Percentiles rank a stretch among this genome's conserved stretches.
Conservation (phyloP, 2,113 vertebrate genomes). For the Tringa solitaria region DNA sequence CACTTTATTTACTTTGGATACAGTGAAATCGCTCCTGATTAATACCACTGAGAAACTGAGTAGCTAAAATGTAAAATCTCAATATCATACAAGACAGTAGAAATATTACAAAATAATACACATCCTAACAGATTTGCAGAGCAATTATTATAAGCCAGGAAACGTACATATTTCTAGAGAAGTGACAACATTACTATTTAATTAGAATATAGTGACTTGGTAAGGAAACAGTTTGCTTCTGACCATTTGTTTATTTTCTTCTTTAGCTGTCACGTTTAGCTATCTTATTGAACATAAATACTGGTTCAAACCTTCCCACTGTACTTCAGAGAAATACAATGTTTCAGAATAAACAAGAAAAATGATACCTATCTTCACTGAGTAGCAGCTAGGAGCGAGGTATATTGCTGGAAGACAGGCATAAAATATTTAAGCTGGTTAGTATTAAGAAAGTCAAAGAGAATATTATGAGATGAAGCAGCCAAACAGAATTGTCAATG, state of each 20-base stretch:
- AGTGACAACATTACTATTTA: neutral
- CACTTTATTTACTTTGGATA: neutral
- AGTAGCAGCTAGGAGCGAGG: neutral
- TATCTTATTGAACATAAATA: neutral
- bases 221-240: neutral
- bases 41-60: neutral
- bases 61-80: neutral
- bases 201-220: neutral
- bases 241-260: neutral
- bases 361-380: constrained; percentile 9
- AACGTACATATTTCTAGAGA: neutral
- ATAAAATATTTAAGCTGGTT: constrained; percentile 62
- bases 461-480: constrained; percentile 40
- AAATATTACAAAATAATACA: neutral
- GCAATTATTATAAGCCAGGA: neutral
- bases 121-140: neutral
- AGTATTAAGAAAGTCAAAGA: constrained; percentile 50
- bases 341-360: constrained; percentile 30
- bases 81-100: neutral
- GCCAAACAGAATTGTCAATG: constrained; percentile 55
- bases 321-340: constrained; percentile 8
- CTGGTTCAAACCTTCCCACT: neutral
- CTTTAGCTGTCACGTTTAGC: neutral
- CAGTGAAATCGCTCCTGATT: neutral
- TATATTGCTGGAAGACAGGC: constrained; percentile 31